phyloP scores from a whole-genome alignment of 1,140 invertebrate genomes.

The Drosophila nikananu region DNA sequence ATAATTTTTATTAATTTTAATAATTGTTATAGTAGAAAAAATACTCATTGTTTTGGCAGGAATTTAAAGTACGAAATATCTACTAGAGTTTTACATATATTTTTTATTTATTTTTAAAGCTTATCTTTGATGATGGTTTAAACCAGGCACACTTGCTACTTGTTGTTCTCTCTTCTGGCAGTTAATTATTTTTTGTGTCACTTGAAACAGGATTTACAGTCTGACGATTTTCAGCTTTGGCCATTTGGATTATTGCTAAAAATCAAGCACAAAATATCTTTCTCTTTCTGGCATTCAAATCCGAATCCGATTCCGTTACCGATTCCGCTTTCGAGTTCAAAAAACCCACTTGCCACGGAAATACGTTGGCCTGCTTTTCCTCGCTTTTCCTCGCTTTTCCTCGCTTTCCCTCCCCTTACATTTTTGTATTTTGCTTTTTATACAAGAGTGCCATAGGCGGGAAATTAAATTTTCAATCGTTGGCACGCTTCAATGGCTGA shows the following conservation, averaged over 20 bases:
- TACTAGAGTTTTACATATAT: not conserved
- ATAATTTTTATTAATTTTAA: not conserved
- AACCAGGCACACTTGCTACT: too few relatives aligned
- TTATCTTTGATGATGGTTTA: not conserved
- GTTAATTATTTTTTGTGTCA: constrained; percentile 10
- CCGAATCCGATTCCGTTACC: constrained; percentile 40
- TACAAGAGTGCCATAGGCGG: constrained; percentile 60
- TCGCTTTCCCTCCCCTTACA: not conserved
- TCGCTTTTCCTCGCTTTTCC: not conserved
- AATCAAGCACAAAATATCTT: constrained; percentile 29
- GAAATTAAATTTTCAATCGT: constrained; percentile 83
- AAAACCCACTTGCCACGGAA: constrained; percentile 65
- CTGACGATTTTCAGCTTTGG: constrained; percentile 54
- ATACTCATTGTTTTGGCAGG: not conserved
- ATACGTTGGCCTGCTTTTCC: constrained; percentile 62
- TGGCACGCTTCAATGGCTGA: constrained; percentile 67
- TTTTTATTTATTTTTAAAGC: not conserved
- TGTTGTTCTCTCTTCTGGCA: too few relatives aligned
- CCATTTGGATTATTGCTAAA: constrained; percentile 79
- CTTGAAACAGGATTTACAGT: constrained; percentile 67
- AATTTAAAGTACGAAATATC: too few relatives aligned
- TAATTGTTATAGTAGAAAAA: not conserved
- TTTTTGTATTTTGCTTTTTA: constrained; percentile 27
- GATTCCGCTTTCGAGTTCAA: constrained; percentile 60
- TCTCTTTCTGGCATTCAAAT: constrained; percentile 16